Evolutionary conservation across 1,140 invertebrate species (phyloP).

Genomic region (Eriosoma lanigerum): DNA sequence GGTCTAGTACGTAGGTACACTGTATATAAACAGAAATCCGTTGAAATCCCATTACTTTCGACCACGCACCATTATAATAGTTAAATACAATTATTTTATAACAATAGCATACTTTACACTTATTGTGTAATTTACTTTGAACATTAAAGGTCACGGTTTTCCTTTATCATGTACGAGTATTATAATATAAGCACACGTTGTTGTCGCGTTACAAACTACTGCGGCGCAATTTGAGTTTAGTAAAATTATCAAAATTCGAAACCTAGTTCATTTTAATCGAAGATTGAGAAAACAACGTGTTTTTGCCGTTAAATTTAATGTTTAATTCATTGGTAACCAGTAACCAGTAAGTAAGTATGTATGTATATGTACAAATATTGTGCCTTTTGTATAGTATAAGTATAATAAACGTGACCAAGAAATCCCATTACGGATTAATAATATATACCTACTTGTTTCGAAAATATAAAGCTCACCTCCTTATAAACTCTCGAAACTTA

Average conservation of each 20-base stretch:
- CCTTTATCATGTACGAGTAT: not conserved
- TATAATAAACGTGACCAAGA: not conserved
- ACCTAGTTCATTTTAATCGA: not conserved
- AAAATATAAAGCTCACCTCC: conserved; percentile 18
- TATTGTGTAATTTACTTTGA: too few species aligned
- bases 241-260: conserved; percentile 9
- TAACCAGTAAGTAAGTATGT: too few species aligned
- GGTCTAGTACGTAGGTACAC: too few species aligned
- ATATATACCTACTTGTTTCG: not conserved
- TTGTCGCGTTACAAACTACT: too few species aligned
- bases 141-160: too few species aligned
- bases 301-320: conserved; percentile 25
- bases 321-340: not conserved
- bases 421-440: conserved; percentile 41
- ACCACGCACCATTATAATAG: too few species aligned
- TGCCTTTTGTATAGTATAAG: not conserved
- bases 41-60: too few species aligned
- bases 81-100: too few species aligned
- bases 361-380: too few species aligned
- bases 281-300: not conserved
- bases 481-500: conserved; percentile 19
- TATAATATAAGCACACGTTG: not conserved
- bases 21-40: too few species aligned
- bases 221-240: not conserved
- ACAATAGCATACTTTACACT: too few species aligned